phyloP scores from a whole-genome alignment of 1,140 invertebrate genomes.

The Aphelenchoides besseyi region DNA sequence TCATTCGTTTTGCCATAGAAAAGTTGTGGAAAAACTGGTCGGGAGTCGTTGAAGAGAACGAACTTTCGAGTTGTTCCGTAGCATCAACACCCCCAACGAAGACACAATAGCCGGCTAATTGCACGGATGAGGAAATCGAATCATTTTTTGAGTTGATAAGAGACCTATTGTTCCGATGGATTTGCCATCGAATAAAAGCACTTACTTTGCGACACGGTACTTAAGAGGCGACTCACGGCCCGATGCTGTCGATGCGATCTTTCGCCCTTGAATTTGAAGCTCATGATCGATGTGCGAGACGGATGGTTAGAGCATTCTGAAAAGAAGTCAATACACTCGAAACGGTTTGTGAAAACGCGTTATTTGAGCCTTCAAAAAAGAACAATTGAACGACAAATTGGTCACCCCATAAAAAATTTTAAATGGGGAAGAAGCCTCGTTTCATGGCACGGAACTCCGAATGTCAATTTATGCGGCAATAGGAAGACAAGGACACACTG shows the following conservation, averaged over 20 bases:
- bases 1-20: neutral
- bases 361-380: no score
- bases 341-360: no score
- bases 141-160: neutral
- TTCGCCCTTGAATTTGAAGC: conserved; percentile 11
- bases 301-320: neutral
- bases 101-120: conserved; percentile 2
- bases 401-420: no score
- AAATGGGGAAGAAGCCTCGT: no score
- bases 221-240: neutral
- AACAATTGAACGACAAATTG: no score
- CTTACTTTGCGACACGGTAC: conserved; percentile 9
- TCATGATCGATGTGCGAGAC: conserved; percentile 2
- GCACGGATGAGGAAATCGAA: neutral
- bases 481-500: neutral
- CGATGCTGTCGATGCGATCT: neutral
- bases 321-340: neutral
- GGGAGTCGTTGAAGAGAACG: neutral
- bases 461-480: conserved; percentile 3
- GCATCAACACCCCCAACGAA: neutral
- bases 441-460: no score
- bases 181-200: neutral
- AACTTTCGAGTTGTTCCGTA: no score
- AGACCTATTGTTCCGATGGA: no score
- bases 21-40: neutral